Evolutionary conservation across 92 coral and sea anemone species (phyloP).

Genomic region (Epizoanthus scotinus): DNA sequence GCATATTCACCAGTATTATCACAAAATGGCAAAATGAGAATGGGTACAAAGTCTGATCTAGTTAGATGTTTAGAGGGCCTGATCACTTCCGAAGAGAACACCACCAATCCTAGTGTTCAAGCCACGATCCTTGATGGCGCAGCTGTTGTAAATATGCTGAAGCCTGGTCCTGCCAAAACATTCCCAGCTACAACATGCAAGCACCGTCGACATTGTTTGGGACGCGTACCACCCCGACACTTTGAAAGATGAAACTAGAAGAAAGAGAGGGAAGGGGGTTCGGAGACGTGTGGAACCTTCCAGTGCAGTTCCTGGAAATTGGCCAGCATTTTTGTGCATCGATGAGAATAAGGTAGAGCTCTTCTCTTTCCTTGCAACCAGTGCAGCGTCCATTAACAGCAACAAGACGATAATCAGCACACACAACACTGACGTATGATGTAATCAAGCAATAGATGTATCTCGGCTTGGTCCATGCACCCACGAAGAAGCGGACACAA

Average conservation of each 20-base stretch:
- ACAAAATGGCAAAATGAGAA: not conserved
- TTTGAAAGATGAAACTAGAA: not conserved
- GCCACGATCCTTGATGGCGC: not conserved
- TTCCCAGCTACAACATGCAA: not conserved
- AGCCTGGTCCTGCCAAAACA: no score
- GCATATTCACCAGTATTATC: no score
- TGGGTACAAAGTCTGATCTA: not conserved
- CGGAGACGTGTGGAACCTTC: not conserved
- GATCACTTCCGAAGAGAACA: not conserved
- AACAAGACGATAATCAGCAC: constrained; percentile 30
- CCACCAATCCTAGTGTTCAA: not conserved
- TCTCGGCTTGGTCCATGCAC: constrained; percentile 56
- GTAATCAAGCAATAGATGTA: no score
- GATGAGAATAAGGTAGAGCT: no score
- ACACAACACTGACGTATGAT: no score
- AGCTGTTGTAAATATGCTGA: no score
- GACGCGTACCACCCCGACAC: constrained; percentile 8
- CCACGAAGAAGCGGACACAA: constrained; percentile 64
- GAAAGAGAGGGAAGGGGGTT: not conserved
- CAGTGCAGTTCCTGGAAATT: no score
- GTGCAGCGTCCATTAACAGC: constrained; percentile 18
- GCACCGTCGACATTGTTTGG: not conserved
- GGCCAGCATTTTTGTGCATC: no score
- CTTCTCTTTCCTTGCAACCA: no score
- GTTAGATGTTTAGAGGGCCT: not conserved